These are phyloP conservation scores for Meliscaeva auricollis DNA, from an alignment of 2,888 invertebrate species.

Conservation along the genomic window DNA sequence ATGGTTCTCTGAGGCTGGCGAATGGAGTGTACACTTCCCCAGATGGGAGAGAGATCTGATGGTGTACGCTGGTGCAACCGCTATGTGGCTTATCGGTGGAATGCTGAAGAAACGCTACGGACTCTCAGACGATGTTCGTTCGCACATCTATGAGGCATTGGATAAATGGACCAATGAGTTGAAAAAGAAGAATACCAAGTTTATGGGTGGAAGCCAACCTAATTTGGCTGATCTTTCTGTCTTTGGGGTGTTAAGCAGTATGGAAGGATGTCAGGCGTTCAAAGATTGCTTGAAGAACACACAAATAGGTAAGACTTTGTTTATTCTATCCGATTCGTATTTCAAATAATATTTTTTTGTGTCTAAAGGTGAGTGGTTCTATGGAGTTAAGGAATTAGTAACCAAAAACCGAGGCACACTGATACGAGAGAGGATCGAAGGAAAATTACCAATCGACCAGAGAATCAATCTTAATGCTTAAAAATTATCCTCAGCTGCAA, in stretches of 20 bases:
- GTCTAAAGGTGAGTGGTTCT: constrained; percentile 87
- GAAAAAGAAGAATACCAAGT: constrained; percentile 88
- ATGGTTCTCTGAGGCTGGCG: constrained; percentile 96
- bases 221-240: constrained; percentile 97
- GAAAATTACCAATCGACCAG: constrained; percentile 71
- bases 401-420: constrained; percentile 81
- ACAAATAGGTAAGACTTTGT: constrained; percentile 86
- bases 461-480: constrained; percentile 58
- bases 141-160: constrained; percentile 95
- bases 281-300: constrained; percentile 91
- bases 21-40: constrained; percentile 96
- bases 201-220: constrained; percentile 94
- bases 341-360: neutral
- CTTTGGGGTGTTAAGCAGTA: constrained; percentile 95
- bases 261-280: constrained; percentile 97
- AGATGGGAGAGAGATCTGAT: constrained; percentile 93
- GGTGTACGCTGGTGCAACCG: constrained; percentile 95
- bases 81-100: constrained; percentile 97
- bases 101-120: constrained; percentile 93
- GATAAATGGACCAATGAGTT: constrained; percentile 91
- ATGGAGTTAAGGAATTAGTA: constrained; percentile 87
- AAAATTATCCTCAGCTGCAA: neutral
- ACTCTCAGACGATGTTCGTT: constrained; percentile 94
- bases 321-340: neutral
- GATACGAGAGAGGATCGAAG: constrained; percentile 80